Evolutionary conservation across 2,113 vertebrate species (phyloP).

Genomic region (Uropsilus gracilis): DNA sequence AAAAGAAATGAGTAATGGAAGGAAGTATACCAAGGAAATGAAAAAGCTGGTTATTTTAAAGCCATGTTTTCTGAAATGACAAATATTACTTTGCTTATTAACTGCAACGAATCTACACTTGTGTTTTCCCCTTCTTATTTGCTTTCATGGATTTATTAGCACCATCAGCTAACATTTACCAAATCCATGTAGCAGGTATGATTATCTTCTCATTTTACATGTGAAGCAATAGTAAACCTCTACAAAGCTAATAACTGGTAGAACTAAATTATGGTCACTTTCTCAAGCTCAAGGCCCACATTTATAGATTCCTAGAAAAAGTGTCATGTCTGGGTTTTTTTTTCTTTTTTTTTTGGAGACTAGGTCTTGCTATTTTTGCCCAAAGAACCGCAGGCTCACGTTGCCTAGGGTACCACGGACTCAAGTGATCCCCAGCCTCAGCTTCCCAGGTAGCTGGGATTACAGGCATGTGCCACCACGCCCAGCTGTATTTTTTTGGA

Average conservation of each 20-base stretch:
- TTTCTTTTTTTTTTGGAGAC: no score
- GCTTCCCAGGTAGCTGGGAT: no score
- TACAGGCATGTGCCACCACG: no score
- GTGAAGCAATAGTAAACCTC: constrained; percentile 19
- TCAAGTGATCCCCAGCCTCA: no score
- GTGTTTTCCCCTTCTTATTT: constrained; percentile 21
- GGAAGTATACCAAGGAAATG: not conserved
- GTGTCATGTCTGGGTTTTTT: not conserved
- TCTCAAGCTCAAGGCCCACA: not conserved
- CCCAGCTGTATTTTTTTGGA: no score
- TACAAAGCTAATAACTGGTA: not conserved
- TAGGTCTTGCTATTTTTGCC: no score
- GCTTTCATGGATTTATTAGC: constrained; percentile 21
- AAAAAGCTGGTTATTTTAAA: constrained; percentile 47
- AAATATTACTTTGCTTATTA: constrained; percentile 11
- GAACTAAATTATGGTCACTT: not conserved
- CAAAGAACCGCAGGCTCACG: no score
- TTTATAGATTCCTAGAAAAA: not conserved
- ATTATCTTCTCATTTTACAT: constrained; percentile 11
- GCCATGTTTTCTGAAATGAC: not conserved
- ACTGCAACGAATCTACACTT: not conserved
- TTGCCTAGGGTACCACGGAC: no score
- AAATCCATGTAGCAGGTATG: not conserved
- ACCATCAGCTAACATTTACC: constrained; percentile 8
- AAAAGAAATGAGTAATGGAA: not conserved